Conservation (phyloP, 2,113 vertebrate genomes). For the Phaethornis superciliosus region DNA sequence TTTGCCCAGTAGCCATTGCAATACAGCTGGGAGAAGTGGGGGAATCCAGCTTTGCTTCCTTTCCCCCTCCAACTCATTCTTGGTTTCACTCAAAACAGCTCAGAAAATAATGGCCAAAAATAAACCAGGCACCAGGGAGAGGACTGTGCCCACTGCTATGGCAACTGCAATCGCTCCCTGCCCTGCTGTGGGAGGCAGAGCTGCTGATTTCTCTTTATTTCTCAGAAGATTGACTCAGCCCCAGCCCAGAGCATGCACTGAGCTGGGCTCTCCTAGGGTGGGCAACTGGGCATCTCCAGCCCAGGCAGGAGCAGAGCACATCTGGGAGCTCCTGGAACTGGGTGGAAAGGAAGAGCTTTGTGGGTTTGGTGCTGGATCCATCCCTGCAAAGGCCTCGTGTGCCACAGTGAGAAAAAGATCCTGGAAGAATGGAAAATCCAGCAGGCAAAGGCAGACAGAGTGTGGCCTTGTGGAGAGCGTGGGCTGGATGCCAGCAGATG, state of each 20-base stretch:
- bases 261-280: not conserved
- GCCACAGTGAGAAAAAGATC: not conserved
- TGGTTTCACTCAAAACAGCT: not conserved
- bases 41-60: not conserved
- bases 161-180: conserved; percentile 43
- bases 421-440: not conserved
- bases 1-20: not conserved
- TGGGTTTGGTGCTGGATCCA: not conserved
- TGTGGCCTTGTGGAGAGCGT: not conserved
- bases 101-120: conserved; percentile 23
- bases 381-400: accelerated
- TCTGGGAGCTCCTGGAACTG: not conserved
- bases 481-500: not conserved
- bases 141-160: conserved; percentile 43
- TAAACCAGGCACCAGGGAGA: conserved; percentile 14
- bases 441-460: not conserved
- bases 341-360: not conserved
- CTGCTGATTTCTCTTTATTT: not conserved
- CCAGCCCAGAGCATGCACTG: not conserved
- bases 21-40: not conserved
- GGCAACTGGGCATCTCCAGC: not conserved
- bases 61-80: not conserved
- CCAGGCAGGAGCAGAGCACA: not conserved
- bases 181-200: conserved; percentile 12
- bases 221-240: not conserved